Percentiles rank a stretch among this genome's conserved stretches.
Conservation (phyloP, 2,888 invertebrate genomes). For the Xestoiulus laeticollis region DNA sequence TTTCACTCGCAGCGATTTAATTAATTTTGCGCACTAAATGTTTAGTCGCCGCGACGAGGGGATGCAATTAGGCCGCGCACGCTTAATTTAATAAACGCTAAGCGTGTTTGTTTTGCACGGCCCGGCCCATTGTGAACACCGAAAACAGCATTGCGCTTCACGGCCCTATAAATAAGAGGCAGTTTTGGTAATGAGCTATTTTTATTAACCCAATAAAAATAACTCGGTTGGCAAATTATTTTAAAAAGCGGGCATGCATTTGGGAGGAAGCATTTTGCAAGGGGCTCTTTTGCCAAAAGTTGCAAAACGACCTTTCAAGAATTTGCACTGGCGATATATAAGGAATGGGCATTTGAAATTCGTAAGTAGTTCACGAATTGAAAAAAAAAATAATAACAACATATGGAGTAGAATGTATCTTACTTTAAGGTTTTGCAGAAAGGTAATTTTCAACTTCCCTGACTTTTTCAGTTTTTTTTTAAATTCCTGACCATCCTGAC, state of each 20-base stretch:
- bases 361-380: no score
- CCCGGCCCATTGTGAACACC: not conserved
- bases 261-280: not conserved
- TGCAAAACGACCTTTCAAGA: no score
- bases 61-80: slow-evolving; percentile 15
- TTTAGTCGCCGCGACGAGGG: not conserved
- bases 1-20: slow-evolving; percentile 2
- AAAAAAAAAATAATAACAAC: no score
- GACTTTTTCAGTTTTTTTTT: no score
- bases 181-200: slow-evolving; percentile 19
- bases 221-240: not conserved
- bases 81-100: slow-evolving; percentile 11
- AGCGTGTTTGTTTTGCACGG: slow-evolving; percentile 13
- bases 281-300: not conserved
- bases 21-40: slow-evolving; percentile 26
- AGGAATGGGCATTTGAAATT: no score
- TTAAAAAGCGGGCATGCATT: not conserved
- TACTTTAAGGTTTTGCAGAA: no score
- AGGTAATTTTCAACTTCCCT: no score
- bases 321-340: not conserved
- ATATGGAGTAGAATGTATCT: no score
- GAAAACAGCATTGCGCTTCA: not conserved
- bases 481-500: no score
- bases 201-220: slow-evolving; percentile 18
- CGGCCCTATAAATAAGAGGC: not conserved